phyloP scores from a whole-genome alignment of 2,113 vertebrate species.

The Gasterosteus aculeatus region DNA sequence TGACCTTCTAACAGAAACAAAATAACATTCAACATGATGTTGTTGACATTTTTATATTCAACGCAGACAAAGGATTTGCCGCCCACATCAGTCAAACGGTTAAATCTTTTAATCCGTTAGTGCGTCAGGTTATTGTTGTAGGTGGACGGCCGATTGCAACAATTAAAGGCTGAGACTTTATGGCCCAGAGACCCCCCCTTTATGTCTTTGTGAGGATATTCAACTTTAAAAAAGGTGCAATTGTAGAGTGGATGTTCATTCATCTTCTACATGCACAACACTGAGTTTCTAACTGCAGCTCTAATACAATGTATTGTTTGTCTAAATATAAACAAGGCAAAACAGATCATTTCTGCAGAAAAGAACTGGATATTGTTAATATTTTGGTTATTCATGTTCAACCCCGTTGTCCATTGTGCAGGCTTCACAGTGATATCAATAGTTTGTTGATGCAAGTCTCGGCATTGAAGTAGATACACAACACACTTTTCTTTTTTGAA shows the following conservation, averaged over 20 bases:
- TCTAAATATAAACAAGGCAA: not conserved
- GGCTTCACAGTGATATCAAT: not conserved
- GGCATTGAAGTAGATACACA: not conserved
- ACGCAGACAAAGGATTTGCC: not conserved
- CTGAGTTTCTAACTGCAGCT: not conserved
- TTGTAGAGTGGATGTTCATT: not conserved
- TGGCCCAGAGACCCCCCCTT: no score
- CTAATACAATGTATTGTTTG: not conserved
- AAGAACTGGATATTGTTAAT: not conserved
- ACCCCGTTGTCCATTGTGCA: not conserved
- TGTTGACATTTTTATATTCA: not conserved
- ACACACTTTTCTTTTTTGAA: not conserved
- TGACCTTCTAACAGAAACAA: not conserved
- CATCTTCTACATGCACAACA: not conserved
- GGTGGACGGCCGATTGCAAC: not conserved
- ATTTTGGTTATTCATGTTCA: not conserved
- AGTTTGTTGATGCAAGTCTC: not conserved
- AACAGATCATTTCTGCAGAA: not conserved
- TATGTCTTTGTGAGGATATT: not conserved
- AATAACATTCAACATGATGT: not conserved
- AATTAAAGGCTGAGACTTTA: conserved; percentile 1
- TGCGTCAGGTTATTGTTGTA: not conserved
- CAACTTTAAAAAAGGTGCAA: not conserved
- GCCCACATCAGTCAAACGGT: not conserved
- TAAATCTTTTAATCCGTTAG: not conserved